Conservation (phyloP, 2,797 vertebrate species). For the Chelidonichthys spinosus region DNA sequence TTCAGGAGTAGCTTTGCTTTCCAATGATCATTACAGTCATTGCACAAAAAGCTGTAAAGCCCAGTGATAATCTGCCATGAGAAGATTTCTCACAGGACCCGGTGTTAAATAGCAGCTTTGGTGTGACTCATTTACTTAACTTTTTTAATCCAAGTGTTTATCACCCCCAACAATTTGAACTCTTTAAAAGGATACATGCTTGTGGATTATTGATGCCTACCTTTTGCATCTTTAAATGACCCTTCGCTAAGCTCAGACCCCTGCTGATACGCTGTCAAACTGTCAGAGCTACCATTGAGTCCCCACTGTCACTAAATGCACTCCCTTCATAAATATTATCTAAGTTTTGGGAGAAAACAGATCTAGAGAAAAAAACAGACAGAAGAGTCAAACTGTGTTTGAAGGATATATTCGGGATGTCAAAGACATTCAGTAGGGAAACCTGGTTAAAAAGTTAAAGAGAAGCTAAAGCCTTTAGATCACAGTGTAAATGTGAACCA, state of each 20-base stretch:
- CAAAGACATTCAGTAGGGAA: too few relatives aligned
- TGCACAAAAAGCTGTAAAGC: conserved; percentile 10
- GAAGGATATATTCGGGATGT: too few relatives aligned
- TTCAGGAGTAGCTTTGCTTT: conserved; percentile 19
- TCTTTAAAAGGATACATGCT: neutral
- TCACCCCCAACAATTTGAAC: neutral
- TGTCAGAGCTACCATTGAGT: neutral
- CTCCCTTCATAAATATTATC: neutral
- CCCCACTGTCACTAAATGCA: neutral
- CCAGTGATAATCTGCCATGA: conserved; percentile 1
- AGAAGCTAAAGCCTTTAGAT: too few relatives aligned
- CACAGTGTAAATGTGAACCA: too few relatives aligned
- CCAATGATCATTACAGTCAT: neutral
- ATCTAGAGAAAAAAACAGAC: too few relatives aligned
- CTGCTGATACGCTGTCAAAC: neutral
- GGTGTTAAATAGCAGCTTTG: conserved; percentile 6
- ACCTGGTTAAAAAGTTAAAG: too few relatives aligned
- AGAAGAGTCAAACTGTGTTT: too few relatives aligned
- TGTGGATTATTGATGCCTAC: neutral
- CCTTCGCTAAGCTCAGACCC: neutral
- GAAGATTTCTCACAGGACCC: conserved; percentile 8
- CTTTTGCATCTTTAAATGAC: neutral
- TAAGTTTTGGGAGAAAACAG: too few relatives aligned
- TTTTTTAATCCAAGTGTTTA: conserved; percentile 5
- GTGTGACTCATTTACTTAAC: neutral